A percentile compares a stretch with the other conserved stretches of the same genome.
Conservation (phyloP, 2,797 vertebrate genomes). For the Microctenopoma steveboyesi region DNA sequence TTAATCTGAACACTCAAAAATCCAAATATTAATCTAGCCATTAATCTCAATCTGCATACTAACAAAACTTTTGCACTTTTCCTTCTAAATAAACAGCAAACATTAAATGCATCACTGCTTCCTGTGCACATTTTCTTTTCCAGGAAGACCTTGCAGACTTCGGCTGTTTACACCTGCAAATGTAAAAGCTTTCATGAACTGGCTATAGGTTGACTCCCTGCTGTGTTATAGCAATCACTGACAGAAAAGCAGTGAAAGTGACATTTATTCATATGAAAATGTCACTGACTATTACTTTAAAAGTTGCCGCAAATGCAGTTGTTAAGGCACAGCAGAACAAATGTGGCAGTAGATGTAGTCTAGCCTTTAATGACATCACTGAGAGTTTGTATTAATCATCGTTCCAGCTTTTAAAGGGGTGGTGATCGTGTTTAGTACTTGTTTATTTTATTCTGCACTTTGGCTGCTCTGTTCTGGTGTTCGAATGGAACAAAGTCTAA, state of each 20-base stretch:
- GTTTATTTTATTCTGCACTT: constrained; percentile 28
- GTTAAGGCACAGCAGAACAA: constrained; percentile 40
- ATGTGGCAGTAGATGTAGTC: constrained; percentile 3
- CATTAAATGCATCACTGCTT: constrained; percentile 17
- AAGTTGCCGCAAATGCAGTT: constrained; percentile 55
- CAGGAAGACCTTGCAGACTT: constrained; percentile 29
- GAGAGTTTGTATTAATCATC: constrained; percentile 28
- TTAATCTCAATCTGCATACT: background rate
- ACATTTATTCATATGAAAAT: constrained; percentile 74
- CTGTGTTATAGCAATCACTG: constrained; percentile 61
- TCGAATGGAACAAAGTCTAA: constrained; percentile 23
- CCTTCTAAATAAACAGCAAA: constrained; percentile 13
- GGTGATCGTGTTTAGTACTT: background rate
- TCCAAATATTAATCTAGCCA: background rate
- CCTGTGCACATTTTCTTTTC: background rate
- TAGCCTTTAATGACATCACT: constrained; percentile 38
- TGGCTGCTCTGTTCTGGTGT: background rate
- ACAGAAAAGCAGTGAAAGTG: constrained; percentile 60
- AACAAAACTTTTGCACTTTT: background rate
- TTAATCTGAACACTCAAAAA: background rate
- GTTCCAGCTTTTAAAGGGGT: constrained; percentile 9
- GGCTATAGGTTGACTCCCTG: constrained; percentile 69
- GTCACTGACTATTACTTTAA: constrained; percentile 70
- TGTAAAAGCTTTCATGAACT: constrained; percentile 70
- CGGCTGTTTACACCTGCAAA: constrained; percentile 41